Conservation (phyloP, 92 coral and sea anemone genomes). For the Zoanthus solanderi region DNA sequence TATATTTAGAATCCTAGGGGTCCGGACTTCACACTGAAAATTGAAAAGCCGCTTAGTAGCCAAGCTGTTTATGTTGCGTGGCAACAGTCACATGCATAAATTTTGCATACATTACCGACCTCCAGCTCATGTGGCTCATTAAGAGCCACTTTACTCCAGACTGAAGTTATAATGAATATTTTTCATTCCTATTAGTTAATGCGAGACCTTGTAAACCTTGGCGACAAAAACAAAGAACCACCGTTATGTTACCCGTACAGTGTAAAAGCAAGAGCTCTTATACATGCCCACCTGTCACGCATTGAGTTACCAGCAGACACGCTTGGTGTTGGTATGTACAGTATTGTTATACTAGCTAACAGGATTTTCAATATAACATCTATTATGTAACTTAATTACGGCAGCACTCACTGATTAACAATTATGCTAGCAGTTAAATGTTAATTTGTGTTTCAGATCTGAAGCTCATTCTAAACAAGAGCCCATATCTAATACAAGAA, state of each 20-base stretch:
- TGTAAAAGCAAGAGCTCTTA: constrained; percentile 90
- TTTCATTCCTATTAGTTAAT: constrained; percentile 65
- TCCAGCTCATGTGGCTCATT: too few relatives aligned
- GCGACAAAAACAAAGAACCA: constrained; percentile 93
- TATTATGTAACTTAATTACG: too few relatives aligned
- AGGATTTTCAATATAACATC: too few relatives aligned
- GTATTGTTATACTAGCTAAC: background rate
- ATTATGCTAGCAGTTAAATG: too few relatives aligned
- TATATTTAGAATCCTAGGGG: too few relatives aligned
- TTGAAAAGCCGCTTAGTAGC: too few relatives aligned
- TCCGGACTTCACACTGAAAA: too few relatives aligned
- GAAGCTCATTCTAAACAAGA: constrained; percentile 75
- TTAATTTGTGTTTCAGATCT: constrained; percentile 64
- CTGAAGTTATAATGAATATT: background rate
- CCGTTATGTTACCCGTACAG: constrained; percentile 97
- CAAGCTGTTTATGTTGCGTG: too few relatives aligned
- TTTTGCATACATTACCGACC: too few relatives aligned
- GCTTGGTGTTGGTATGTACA: constrained; percentile 69
- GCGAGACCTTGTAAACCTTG: constrained; percentile 92
- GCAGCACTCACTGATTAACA: too few relatives aligned
- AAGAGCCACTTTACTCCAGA: too few relatives aligned
- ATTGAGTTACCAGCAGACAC: constrained; percentile 83
- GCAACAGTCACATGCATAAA: too few relatives aligned
- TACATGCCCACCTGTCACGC: constrained; percentile 90
- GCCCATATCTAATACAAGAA: constrained; percentile 90